Percentiles rank a stretch among this genome's conserved stretches.
These are phyloP conservation scores for Bellardia bayeri DNA, from an alignment of 2,888 invertebrate genomes.

Conservation along the genomic window DNA sequence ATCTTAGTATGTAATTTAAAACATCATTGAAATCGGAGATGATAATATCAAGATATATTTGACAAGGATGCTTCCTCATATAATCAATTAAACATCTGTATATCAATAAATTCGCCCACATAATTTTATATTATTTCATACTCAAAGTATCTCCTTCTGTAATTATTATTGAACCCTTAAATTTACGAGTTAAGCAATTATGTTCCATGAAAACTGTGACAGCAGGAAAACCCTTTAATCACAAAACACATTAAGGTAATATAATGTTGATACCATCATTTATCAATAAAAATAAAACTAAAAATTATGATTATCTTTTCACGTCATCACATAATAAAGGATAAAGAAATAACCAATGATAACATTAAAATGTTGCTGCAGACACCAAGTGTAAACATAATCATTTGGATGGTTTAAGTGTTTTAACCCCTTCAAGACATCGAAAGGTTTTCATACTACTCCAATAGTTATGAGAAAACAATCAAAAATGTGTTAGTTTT, in stretches of 20 bases:
- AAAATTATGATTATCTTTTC: slow-evolving; percentile 66
- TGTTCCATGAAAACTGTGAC: slow-evolving; percentile 1
- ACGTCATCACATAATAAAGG: slow-evolving; percentile 65
- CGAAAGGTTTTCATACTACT: not conserved
- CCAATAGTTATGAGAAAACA: slow-evolving; percentile 30
- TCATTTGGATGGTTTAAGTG: slow-evolving; percentile 5
- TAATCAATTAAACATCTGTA: slow-evolving; percentile 27
- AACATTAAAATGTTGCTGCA: slow-evolving; percentile 39
- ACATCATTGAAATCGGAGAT: no score
- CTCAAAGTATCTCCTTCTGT: not conserved
- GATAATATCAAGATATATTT: no score
- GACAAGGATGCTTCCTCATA: no score
- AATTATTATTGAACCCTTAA: slow-evolving; percentile 42
- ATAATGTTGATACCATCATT: slow-evolving; percentile 50
- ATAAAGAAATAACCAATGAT: slow-evolving; percentile 9
- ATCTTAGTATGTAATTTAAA: no score
- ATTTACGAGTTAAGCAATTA: slow-evolving; percentile 1
- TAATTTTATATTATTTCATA: slow-evolving; percentile 9
- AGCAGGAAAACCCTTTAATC: slow-evolving; percentile 44
- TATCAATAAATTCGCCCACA: slow-evolving; percentile 24
- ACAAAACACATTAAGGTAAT: slow-evolving; percentile 4
- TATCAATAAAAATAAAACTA: slow-evolving; percentile 60
- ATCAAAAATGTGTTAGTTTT: slow-evolving; percentile 66
- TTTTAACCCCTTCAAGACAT: slow-evolving; percentile 57
- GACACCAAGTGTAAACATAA: slow-evolving; percentile 55